These are phyloP conservation scores for Nemoura dubitans DNA, from an alignment of 2,888 invertebrate genomes.

Conservation along the genomic window DNA sequence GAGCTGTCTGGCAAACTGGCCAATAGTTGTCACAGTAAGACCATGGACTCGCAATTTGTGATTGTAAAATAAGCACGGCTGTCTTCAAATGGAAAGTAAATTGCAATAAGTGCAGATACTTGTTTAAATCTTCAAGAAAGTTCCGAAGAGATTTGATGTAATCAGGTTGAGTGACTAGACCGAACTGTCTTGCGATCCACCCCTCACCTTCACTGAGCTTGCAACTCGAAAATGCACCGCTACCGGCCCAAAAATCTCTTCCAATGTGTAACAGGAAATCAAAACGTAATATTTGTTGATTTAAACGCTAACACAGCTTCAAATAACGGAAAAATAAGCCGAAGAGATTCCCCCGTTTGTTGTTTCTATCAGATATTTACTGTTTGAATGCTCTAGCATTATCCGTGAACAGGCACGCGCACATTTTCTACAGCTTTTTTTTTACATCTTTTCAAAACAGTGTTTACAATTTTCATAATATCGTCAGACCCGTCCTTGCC, in stretches of 20 bases:
- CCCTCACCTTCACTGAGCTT: neutral
- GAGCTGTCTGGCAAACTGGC: neutral
- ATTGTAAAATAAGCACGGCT: too few relatives aligned
- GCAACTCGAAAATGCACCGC: neutral
- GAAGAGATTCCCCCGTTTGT: neutral
- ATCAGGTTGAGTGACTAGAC: neutral
- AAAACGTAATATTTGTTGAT: neutral
- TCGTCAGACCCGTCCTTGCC: neutral
- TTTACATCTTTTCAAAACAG: neutral
- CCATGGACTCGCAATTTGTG: too few relatives aligned
- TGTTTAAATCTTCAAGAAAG: neutral
- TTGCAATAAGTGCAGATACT: too few relatives aligned
- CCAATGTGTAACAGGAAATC: neutral
- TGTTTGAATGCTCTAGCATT: neutral
- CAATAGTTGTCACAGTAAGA: neutral
- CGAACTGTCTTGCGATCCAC: neutral
- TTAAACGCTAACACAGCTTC: constrained; percentile 1
- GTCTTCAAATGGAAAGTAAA: too few relatives aligned
- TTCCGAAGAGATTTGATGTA: neutral
- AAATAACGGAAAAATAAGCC: constrained; percentile 17
- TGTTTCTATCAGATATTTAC: constrained; percentile 18
- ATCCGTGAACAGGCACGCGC: neutral
- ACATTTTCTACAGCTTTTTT: neutral
- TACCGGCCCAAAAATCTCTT: neutral
- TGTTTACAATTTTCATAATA: neutral